Evolutionary conservation across 2,797 vertebrate genomes (phyloP), one percentile per base, ranked within the genome.

Genomic region (Malurus splendens): DNA sequence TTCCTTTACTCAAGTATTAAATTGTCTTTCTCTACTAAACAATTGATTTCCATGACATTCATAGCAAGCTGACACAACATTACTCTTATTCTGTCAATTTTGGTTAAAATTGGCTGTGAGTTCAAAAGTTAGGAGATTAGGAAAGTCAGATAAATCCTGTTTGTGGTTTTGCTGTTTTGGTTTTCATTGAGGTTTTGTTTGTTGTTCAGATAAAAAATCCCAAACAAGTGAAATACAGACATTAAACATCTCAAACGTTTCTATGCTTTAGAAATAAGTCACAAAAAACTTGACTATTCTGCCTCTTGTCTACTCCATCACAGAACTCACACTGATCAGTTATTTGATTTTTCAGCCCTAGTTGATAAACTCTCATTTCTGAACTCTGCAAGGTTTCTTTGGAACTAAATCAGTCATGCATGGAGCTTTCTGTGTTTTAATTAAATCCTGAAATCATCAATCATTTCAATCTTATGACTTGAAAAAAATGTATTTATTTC

Each of bases 361-460:
- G 74, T 77, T 79, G 75, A 64, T 32, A 72, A 41, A 59, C 18
- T 47, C 38, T 77, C 2, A 57, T 89, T 88, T 89, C 72, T 88
- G 78, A 92, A 76, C 54, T 75, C 73, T 36, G 48, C 52, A 83
- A 92, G 66, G 56, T 80, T 86, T 94, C 70, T 61, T 91, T 90
- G 52, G 51, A 70, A 85, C 54, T 57, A 55, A 91, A 59, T 93
- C 90, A 92, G 44, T 36, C 82, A 88, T 13, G 45, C 52, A 68
- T 36, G 48, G 70, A 93, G 72, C 66, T 90, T 91, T 62, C 68
- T 90, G 61, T 75, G 68, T 95, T 92, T 94, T 94, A 90, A 96
- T 94, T 93, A 90, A 95, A 90, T 65, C 33, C 68, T 82, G 67
- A 82, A 66, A 82, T 74, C 42, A 90, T 79, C 54, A 77, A 90